phyloP scores from a whole-genome alignment of 2,113 vertebrate genomes.

The Scortum barcoo region DNA sequence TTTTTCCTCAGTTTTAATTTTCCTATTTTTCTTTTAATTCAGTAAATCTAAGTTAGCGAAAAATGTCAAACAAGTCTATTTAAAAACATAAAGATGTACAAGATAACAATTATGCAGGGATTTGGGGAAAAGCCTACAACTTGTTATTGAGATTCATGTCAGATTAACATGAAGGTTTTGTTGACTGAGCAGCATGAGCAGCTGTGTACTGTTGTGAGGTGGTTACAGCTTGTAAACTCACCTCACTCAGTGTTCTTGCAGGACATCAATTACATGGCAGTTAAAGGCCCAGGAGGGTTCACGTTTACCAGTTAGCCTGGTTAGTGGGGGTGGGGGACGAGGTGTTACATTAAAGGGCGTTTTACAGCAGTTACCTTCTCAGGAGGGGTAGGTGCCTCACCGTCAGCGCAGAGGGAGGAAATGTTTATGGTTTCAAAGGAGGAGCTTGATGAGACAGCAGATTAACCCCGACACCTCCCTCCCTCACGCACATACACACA shows the following conservation, averaged over 20 bases:
- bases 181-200: not conserved
- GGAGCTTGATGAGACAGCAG: constrained; percentile 37
- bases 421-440: constrained; percentile 52
- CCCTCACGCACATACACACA: not conserved
- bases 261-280: constrained; percentile 3
- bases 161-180: not conserved
- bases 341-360: constrained; percentile 32
- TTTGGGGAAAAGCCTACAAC: not conserved
- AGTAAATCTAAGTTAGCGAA: not conserved
- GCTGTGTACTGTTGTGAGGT: not conserved
- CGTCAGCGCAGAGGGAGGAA: constrained; percentile 25
- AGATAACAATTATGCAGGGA: too few species aligned
- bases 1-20: not conserved
- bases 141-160: not conserved
- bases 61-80: not conserved
- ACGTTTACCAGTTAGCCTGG: constrained; percentile 15
- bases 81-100: too few species aligned
- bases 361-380: constrained; percentile 25
- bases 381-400: not conserved
- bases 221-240: constrained; percentile 11
- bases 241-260: not conserved
- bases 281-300: constrained; percentile 1
- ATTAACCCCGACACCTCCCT: constrained; percentile 40
- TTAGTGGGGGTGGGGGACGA: too few species aligned
- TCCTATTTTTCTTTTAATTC: not conserved